These are phyloP conservation scores for Orchesellides sinensis DNA, from an alignment of 2,888 invertebrate genomes.

Conservation along the genomic window DNA sequence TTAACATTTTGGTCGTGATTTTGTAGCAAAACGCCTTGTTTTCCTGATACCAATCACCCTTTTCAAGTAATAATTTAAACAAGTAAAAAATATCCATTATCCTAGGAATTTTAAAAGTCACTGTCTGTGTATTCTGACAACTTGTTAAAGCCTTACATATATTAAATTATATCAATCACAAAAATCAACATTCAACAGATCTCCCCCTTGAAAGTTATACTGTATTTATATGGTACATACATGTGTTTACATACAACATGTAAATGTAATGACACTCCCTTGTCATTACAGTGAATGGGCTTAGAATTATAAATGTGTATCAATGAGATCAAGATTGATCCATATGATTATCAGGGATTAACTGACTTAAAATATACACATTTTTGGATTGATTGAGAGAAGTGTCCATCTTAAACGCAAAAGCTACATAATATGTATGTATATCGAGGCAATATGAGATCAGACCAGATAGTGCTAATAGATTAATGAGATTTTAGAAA, in stretches of 20 bases:
- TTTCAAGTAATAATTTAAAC: too few species aligned
- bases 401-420: not conserved
- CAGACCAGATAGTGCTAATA: too few species aligned
- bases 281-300: not conserved
- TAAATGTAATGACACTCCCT: constrained; percentile 24
- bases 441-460: not conserved
- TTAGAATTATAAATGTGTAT: not conserved
- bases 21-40: not conserved
- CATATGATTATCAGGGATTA: constrained; percentile 46
- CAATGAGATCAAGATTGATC: constrained; percentile 55
- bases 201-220: too few species aligned
- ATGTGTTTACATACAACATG: not conserved
- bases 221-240: too few species aligned
- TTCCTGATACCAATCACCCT: not conserved
- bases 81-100: not conserved
- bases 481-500: too few species aligned
- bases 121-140: not conserved
- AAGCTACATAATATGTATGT: too few species aligned
- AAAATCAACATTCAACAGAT: not conserved
- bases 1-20: not conserved
- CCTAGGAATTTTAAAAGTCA: not conserved
- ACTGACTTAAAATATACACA: not conserved
- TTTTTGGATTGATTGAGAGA: constrained; percentile 19
- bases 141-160: not conserved
- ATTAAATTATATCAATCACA: constrained; percentile 15